Base-by-base conservation (phyloP, 1,140 invertebrate genomes). In the Penaeus chinensis region DNA sequence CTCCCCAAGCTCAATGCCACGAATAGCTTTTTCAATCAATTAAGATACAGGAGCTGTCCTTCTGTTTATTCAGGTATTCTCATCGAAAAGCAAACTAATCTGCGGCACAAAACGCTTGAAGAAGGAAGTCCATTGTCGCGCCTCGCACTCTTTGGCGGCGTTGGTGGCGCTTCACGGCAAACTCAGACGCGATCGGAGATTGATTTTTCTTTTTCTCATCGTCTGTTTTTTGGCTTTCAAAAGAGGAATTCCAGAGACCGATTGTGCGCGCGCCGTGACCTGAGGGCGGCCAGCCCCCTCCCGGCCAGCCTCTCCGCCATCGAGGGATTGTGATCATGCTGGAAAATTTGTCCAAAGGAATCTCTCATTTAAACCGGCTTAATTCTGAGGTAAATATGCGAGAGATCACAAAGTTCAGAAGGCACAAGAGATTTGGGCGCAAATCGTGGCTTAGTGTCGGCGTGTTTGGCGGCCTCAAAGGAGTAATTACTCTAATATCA, bases 401-500 rank as follows among this genome's bases (percentile, higher is more conserved):
- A 54, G 54, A 54, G 54, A 54, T 54, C 54, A 54, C 54, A 54
- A 54, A 54, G 54, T 54, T 54, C 77, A 60, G 77, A 79, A 79
- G 77, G 77, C 77, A 79, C 22, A 47, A 47, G 19, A 18, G 77
- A 79, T 79, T 79, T 54, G 77, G 22, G 47, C 54, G 47, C 77
- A 79, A 79, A n/a, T 79, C 37, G 47, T n/a, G 47, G 77, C 47
- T 79, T 79, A 79, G 47, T 61, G 47, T 79, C 77, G 77, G 77
- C 47, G 77, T n/a, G 77, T 79, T 60, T 79, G 77, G 47, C 77
- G 47, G 47, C 47, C 77, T 79, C 77, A 61, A 61, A 60, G 47
- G 77, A 60, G 77, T 79, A 79, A 79, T 79, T 79, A 79, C 77
- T 79, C 47, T 61, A 79, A 79, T 79, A 79, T 79, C 77, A 27